A percentile compares a stretch with the other conserved stretches of the same genome.
Conservation (phyloP, 1,140 invertebrate genomes). For the Aphelenchoides avenae region DNA sequence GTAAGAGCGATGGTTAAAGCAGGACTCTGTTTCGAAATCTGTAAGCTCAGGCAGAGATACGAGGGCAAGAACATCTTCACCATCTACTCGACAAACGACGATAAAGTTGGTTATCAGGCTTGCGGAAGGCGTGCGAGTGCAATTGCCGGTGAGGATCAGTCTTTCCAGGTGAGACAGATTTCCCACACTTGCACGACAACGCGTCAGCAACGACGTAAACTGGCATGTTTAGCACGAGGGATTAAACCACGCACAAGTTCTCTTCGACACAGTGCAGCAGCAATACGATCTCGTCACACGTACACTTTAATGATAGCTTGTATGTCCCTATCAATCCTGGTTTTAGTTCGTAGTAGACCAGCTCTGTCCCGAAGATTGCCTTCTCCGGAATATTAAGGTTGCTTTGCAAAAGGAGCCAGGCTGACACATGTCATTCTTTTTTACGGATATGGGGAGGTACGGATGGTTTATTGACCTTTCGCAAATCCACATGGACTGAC, state of each 20-base stretch:
- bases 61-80: constrained; percentile 40
- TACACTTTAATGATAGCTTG: too few species aligned
- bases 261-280: constrained; percentile 40
- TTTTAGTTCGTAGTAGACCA: too few species aligned
- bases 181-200: background rate
- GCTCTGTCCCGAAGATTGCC: too few species aligned
- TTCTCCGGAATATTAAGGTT: too few species aligned
- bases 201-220: background rate
- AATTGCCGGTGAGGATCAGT: constrained; percentile 33
- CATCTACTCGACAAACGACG: constrained; percentile 43
- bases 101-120: constrained; percentile 44
- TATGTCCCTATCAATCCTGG: too few species aligned
- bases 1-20: constrained; percentile 48
- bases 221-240: constrained; percentile 32
- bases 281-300: constrained; percentile 49
- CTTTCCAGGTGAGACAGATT: constrained; percentile 38
- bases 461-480: too few species aligned
- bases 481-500: too few species aligned
- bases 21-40: too few species aligned
- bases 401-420: too few species aligned
- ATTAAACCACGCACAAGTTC: constrained; percentile 45
- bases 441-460: too few species aligned
- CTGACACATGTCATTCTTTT: too few species aligned
- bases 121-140: constrained; percentile 39
- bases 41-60: constrained; percentile 34